phyloP scores from a whole-genome alignment of 1,140 invertebrate species.

The Reticulitermes speratus region DNA sequence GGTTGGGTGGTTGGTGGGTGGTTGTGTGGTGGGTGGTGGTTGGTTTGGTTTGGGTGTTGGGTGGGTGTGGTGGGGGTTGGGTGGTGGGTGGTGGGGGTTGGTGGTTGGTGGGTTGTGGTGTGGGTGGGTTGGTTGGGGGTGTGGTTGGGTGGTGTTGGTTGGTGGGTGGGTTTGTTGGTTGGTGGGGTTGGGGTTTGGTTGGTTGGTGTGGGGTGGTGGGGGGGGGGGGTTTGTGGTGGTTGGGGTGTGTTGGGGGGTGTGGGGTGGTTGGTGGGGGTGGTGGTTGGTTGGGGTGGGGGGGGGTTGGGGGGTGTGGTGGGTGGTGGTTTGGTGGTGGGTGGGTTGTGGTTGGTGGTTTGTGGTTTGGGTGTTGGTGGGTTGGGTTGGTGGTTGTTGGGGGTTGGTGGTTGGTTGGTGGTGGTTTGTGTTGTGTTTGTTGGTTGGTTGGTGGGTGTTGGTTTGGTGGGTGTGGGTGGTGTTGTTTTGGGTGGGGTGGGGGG shows the following conservation, averaged over 20 bases:
- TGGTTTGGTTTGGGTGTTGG: too few relatives aligned
- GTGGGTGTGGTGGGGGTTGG: too few relatives aligned
- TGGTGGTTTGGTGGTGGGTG: neutral
- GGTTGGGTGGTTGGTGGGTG: too few relatives aligned
- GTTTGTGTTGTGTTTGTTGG: neutral
- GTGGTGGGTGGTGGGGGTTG: too few relatives aligned
- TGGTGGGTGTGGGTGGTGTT: neutral
- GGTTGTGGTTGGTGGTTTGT: neutral
- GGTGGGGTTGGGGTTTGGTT: neutral
- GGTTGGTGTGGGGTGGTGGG: neutral
- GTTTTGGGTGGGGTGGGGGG: too few relatives aligned
- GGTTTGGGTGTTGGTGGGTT: neutral
- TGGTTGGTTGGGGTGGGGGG: neutral
- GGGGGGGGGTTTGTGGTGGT: too few relatives aligned
- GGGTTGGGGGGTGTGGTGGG: neutral
- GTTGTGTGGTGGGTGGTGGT: too few relatives aligned
- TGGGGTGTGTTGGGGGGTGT: neutral
- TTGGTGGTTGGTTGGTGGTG: neutral
- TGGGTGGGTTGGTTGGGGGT: too few relatives aligned
- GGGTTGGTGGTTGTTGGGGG: neutral
- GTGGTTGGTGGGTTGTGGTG: too few relatives aligned
- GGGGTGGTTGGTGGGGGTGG: too few relatives aligned
- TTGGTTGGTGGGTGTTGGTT: neutral
- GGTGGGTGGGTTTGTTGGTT: too few relatives aligned
- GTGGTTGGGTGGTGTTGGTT: neutral